Conservation (phyloP, 2,888 invertebrate species). For the Athalia circularis region DNA sequence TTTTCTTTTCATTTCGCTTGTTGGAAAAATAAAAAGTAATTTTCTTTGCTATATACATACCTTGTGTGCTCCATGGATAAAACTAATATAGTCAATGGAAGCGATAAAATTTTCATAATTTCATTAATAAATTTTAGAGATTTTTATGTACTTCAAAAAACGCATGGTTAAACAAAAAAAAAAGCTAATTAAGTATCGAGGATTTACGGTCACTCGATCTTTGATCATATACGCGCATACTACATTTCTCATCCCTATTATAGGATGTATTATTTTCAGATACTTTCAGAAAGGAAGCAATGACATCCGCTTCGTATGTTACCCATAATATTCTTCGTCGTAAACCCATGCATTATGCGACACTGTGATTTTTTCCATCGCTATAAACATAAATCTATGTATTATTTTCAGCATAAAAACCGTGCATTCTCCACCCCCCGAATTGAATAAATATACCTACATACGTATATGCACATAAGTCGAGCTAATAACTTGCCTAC, state of each 20-base stretch:
- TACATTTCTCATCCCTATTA: neutral
- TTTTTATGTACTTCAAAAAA: neutral
- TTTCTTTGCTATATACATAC: neutral
- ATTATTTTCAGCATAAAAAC: conserved; percentile 36
- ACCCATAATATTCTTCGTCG: neutral
- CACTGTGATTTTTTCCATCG: conserved; percentile 10
- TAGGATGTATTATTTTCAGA: neutral
- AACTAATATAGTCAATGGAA: conserved; percentile 35
- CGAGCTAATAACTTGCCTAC: conserved; percentile 36
- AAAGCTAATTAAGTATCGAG: neutral
- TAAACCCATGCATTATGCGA: neutral
- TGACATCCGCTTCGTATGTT: neutral
- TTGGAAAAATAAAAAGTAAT: neutral
- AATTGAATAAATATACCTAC: neutral
- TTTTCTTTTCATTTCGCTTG: conserved; percentile 1
- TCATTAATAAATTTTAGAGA: neutral
- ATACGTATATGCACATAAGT: conserved; percentile 4
- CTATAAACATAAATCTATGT: neutral
- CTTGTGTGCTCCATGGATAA: conserved; percentile 36
- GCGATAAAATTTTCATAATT: conserved; percentile 14
- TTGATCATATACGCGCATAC: neutral
- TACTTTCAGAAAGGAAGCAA: conserved; percentile 8
- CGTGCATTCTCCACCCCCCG: conserved; percentile 27
- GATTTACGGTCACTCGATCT: conserved; percentile 6
- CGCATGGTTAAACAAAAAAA: neutral